phyloP scores from a whole-genome alignment of 1,140 invertebrate genomes.

The Contarinia nasturtii region DNA sequence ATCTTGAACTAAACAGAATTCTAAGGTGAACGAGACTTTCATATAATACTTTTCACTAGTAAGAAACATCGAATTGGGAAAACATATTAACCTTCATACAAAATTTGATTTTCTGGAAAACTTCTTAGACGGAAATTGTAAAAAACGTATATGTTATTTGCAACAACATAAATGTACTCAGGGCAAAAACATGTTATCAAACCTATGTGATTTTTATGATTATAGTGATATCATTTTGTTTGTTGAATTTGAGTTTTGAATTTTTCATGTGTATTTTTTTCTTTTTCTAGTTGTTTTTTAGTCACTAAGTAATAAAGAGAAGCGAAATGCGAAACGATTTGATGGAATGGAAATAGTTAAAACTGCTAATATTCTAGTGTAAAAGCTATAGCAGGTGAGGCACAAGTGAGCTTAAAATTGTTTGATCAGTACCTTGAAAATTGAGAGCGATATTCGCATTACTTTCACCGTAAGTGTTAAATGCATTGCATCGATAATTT shows the following conservation, averaged over 20 bases:
- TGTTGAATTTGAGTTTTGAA: background rate
- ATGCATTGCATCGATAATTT: constrained; percentile 95
- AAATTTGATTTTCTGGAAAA: too few relatives aligned
- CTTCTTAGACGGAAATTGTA: too few relatives aligned
- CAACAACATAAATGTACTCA: background rate
- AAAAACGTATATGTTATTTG: background rate
- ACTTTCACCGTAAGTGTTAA: constrained; percentile 95
- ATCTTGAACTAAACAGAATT: too few relatives aligned
- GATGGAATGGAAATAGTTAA: background rate
- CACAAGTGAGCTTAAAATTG: background rate
- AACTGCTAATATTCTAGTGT: background rate
- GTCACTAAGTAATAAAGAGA: background rate
- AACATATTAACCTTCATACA: too few relatives aligned
- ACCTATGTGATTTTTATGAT: background rate
- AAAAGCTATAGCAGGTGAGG: background rate
- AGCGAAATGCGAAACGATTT: background rate
- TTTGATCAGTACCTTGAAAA: constrained; percentile 70
- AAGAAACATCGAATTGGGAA: too few relatives aligned
- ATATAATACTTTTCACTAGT: too few relatives aligned
- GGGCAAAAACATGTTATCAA: background rate
- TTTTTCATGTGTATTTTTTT: background rate
- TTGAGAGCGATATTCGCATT: constrained; percentile 99
- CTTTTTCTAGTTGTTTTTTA: background rate
- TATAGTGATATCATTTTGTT: background rate
- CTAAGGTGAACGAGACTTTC: too few relatives aligned